Conservation (phyloP, 2,797 vertebrate genomes). For the Sternarchorhynchus goeldii region DNA sequence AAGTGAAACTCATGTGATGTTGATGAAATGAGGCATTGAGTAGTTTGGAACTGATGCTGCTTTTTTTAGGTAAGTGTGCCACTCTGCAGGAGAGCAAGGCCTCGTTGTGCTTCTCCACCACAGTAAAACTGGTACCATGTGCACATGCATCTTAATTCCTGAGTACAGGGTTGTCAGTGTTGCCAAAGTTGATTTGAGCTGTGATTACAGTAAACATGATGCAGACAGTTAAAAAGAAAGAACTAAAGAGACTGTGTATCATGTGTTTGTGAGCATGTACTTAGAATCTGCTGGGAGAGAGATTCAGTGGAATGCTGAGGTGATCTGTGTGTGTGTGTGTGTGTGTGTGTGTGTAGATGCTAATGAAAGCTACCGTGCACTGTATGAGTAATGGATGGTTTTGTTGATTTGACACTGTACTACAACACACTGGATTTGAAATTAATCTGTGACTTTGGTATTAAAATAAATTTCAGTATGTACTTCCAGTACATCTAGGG, state of each 20-base stretch:
- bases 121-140: conserved; percentile 46
- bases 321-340: conserved; percentile 41
- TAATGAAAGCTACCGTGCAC: too few species aligned
- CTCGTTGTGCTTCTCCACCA: conserved; percentile 18
- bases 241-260: neutral
- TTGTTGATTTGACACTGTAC: too few species aligned
- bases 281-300: neutral
- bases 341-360: conserved; percentile 15
- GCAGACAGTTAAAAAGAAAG: neutral
- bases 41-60: neutral
- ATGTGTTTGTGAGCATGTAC: neutral
- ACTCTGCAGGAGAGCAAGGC: conserved; percentile 29
- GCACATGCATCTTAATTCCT: conserved; percentile 42
- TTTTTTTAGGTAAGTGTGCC: conserved; percentile 15
- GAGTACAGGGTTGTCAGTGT: conserved; percentile 4
- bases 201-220: conserved; percentile 35
- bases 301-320: neutral
- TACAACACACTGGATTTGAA: too few species aligned
- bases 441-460: too few species aligned
- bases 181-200: conserved; percentile 48
- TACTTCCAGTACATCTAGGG: too few species aligned
- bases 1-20: conserved; percentile 9
- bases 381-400: too few species aligned
- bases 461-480: too few species aligned
- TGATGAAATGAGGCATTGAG: conserved; percentile 5